Conservation (phyloP, 2,113 vertebrate species). For the Cettia cetti region DNA sequence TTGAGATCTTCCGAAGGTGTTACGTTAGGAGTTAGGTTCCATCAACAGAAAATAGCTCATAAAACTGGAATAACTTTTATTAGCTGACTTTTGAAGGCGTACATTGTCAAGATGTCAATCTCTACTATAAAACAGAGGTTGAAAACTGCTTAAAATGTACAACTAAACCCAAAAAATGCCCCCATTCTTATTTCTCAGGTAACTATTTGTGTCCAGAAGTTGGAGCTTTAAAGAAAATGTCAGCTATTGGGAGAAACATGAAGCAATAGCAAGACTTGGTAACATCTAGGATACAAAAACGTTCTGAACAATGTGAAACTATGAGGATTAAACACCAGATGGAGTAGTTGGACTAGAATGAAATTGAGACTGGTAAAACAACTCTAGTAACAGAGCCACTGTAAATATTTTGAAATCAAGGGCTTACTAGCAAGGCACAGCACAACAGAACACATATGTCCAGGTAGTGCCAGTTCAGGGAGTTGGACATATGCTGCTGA, state of each 20-base stretch:
- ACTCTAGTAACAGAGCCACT: neutral
- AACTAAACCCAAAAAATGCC: neutral
- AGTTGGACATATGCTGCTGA: neutral
- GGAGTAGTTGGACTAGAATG: constrained; percentile 46
- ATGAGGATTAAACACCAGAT: constrained; percentile 41
- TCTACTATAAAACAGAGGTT: neutral
- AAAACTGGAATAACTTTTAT: neutral
- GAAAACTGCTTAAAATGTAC: neutral
- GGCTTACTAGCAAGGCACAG: neutral
- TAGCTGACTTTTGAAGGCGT: neutral
- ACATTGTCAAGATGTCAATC: neutral
- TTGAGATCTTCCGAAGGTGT: neutral
- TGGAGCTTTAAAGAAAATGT: neutral
- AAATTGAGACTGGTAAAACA: neutral
- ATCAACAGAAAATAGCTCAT: neutral
- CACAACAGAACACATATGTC: neutral
- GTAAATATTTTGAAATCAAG: constrained; percentile 30
- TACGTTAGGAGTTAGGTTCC: neutral
- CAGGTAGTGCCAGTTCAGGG: neutral
- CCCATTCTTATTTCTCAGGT: neutral
- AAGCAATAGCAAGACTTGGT: neutral
- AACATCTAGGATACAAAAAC: neutral
- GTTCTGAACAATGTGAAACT: neutral
- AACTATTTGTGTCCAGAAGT: neutral
- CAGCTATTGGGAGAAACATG: neutral